Evolutionary conservation across 2,797 vertebrate genomes (phyloP).

Genomic region (Rhincodon typus): DNA sequence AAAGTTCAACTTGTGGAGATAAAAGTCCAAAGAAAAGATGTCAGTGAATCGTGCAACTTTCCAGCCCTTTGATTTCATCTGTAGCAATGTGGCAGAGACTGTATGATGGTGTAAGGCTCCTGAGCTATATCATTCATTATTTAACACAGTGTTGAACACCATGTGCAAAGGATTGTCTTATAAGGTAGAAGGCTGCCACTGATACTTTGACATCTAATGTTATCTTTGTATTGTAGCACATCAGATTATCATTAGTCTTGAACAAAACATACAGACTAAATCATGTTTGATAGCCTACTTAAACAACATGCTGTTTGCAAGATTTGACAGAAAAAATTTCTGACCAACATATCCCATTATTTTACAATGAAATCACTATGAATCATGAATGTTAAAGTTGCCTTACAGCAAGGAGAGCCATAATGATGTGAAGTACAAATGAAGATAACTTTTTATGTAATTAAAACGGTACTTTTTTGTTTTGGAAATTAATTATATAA

Average conservation of each 20-base stretch:
- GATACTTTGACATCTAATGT: not conserved
- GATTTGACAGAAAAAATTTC: not conserved
- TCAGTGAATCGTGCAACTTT: too few species aligned
- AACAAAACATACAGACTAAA: not conserved
- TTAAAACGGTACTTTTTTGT: not conserved
- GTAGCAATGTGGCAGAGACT: too few species aligned
- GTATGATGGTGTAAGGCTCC: too few species aligned
- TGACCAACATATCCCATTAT: not conserved
- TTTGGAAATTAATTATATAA: not conserved
- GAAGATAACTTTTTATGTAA: not conserved
- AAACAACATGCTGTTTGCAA: not conserved
- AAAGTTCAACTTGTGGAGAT: too few species aligned
- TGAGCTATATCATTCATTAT: too few species aligned
- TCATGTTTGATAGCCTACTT: not conserved
- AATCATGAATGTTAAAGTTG: not conserved
- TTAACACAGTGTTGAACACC: too few species aligned
- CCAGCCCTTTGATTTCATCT: too few species aligned
- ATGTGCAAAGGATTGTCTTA: too few species aligned
- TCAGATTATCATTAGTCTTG: not conserved
- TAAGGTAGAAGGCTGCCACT: too few species aligned
- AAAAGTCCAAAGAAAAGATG: too few species aligned
- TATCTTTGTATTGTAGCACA: not conserved
- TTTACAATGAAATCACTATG: not conserved
- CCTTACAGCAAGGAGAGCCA: not conserved
- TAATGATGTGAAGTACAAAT: not conserved